These are phyloP conservation scores for Protodeltote pygarga DNA, from an alignment of 2,888 invertebrate genomes.

Conservation along the genomic window DNA sequence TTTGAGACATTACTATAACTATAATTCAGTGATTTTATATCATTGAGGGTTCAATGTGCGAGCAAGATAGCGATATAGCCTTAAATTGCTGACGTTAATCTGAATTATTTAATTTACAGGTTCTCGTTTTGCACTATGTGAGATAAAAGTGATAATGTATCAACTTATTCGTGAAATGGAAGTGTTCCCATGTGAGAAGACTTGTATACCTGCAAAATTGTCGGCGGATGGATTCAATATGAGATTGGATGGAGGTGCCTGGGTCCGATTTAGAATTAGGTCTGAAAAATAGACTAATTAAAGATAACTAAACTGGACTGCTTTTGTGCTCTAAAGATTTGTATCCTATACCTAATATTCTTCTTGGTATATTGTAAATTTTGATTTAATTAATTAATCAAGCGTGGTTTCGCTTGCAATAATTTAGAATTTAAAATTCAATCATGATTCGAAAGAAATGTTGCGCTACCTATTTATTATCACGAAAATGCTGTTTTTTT, in stretches of 20 bases:
- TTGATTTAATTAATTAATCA: too few relatives aligned
- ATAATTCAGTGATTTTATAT: background rate
- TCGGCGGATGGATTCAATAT: constrained; percentile 50
- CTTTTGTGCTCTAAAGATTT: too few relatives aligned
- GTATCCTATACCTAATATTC: too few relatives aligned
- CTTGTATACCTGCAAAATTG: constrained; percentile 54
- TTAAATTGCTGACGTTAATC: background rate
- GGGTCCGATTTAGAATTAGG: constrained; percentile 55
- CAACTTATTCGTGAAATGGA: constrained; percentile 62
- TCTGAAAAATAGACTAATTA: too few relatives aligned
- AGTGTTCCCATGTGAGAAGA: constrained; percentile 60
- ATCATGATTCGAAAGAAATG: too few relatives aligned
- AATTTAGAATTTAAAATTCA: too few relatives aligned
- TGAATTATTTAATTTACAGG: constrained; percentile 24
- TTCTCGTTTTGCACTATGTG: constrained; percentile 72
- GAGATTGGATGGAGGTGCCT: constrained; percentile 61
- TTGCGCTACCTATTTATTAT: too few relatives aligned
- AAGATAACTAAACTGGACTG: too few relatives aligned
- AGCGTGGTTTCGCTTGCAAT: too few relatives aligned
- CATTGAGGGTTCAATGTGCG: background rate
- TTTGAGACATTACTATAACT: too few relatives aligned
- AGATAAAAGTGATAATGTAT: constrained; percentile 68
- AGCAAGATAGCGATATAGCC: background rate
- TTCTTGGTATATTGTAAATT: too few relatives aligned
- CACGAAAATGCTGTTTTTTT: too few relatives aligned